Evolutionary conservation across 2,797 vertebrate genomes (phyloP).

Genomic region (Staurois parvus): DNA sequence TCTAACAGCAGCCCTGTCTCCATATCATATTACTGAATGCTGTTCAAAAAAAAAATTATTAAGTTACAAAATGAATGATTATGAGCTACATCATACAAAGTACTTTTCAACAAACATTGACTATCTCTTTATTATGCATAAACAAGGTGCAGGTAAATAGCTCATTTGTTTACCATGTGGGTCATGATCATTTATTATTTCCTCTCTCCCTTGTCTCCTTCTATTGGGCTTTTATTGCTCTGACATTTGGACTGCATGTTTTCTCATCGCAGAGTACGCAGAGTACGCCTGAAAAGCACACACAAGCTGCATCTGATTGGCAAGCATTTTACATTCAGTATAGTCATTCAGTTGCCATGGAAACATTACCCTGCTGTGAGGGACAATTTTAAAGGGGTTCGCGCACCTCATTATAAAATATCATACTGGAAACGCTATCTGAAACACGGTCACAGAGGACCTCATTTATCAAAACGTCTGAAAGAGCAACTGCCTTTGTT

Average conservation of each 20-base stretch:
- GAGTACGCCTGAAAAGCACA: slow-evolving; percentile 28
- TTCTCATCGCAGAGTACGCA: slow-evolving; percentile 37
- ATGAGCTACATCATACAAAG: not conserved
- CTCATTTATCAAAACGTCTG: not conserved
- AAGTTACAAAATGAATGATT: not conserved
- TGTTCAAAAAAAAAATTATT: no score
- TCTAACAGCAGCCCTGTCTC: no score
- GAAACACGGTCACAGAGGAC: not conserved
- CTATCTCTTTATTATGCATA: not conserved
- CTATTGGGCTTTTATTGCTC: slow-evolving; percentile 17
- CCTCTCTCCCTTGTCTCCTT: not conserved
- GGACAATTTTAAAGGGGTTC: slow-evolving; percentile 35
- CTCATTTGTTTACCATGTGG: not conserved
- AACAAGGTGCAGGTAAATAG: slow-evolving; percentile 8
- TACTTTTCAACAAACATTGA: not conserved
- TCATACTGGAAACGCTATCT: not conserved
- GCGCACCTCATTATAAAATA: not conserved
- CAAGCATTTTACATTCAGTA: slow-evolving; percentile 31
- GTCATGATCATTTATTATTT: slow-evolving; percentile 21
- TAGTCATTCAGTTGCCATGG: slow-evolving; percentile 55
- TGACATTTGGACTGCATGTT: slow-evolving; percentile 41
- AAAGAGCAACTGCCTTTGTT: not conserved
- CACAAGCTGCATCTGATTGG: slow-evolving; percentile 49
- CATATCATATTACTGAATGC: no score
- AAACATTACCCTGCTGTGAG: slow-evolving; percentile 40